phyloP scores from a whole-genome alignment of 2,113 vertebrate species.

The Nicator chloris region DNA sequence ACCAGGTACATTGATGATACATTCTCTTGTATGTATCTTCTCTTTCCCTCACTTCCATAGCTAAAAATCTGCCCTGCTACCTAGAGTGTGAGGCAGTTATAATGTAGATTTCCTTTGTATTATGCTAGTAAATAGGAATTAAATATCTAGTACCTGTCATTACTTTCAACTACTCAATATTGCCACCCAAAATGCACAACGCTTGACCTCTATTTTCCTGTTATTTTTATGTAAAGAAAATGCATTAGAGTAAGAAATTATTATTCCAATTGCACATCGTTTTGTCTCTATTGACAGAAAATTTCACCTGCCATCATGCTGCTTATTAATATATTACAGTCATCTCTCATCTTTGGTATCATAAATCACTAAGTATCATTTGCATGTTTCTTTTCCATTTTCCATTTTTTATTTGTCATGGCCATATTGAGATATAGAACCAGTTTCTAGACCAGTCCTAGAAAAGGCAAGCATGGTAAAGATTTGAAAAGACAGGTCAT shows the following conservation, averaged over 20 bases:
- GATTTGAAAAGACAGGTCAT: neutral
- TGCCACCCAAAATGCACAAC: neutral
- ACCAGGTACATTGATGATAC: neutral
- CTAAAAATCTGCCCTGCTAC: neutral
- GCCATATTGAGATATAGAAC: too few relatives aligned
- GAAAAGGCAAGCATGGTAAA: neutral
- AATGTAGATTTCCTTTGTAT: neutral
- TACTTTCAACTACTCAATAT: neutral
- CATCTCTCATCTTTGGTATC: neutral
- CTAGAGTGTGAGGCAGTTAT: neutral
- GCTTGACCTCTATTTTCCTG: neutral
- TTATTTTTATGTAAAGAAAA: neutral
- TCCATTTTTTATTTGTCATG: neutral
- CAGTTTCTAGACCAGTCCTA: neutral
- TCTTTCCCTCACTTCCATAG: neutral
- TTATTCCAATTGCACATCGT: fast-evolving
- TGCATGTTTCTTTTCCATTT: neutral
- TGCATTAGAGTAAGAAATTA: neutral
- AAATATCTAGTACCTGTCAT: neutral
- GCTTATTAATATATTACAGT: neutral
- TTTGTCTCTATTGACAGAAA: neutral
- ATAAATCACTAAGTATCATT: neutral
- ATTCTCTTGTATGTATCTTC: neutral
- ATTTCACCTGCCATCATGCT: neutral
- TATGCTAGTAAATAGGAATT: neutral